Base-by-base conservation (phyloP, 2,797 vertebrate species). In the Scarus forsteni region DNA sequence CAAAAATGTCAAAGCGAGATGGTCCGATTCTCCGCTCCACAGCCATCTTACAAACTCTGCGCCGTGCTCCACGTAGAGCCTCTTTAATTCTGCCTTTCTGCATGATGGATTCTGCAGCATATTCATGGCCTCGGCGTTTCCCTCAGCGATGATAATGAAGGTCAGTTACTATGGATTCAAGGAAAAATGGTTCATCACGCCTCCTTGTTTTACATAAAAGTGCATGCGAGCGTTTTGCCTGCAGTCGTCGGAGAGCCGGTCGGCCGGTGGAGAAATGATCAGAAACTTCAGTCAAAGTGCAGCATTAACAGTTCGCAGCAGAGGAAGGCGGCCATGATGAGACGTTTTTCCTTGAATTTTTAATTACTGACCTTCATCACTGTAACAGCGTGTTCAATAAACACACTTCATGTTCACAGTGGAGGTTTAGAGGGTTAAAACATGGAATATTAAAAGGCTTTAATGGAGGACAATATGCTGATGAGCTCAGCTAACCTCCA, bases 81-180 rank as follows among this genome's bases (percentile, higher is more conserved):
- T 66, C 60, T 62, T 70, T 73, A 68, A 57, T 76, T 62, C 59
- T 16, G 8, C 52, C 53, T 51, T 38, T 61, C 38, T 55, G 70
- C 70, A 4, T 57, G 64, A 63, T 18, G 60, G 60, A 48, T 65
- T 70, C 60, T 1, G 63, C 76, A 67, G 77, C 70, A 62, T 65
- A 62, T 80, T 84, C 64, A 35, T 49, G 57, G 40, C 70, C 73
- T 74, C 50, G 1, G 16, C 3, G 65, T 60, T 69, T 58, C 73
- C 51, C 79, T 75, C 66, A 16, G 60, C 44, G 43, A 61, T 52
- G 71, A 5, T 71, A 77, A 82, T 72, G 80, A 84, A 85, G 85
- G 83, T 85, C 80, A 74, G 66, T 77, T 62, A 60, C 79, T 85
- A 69, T 16, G 53, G 79, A 86, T 84, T 85, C 84, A 84, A 85